Evolutionary conservation across 2,888 invertebrate genomes (phyloP), one percentile per base, ranked within the genome.

Genomic region (Ormia ochracea): DNA sequence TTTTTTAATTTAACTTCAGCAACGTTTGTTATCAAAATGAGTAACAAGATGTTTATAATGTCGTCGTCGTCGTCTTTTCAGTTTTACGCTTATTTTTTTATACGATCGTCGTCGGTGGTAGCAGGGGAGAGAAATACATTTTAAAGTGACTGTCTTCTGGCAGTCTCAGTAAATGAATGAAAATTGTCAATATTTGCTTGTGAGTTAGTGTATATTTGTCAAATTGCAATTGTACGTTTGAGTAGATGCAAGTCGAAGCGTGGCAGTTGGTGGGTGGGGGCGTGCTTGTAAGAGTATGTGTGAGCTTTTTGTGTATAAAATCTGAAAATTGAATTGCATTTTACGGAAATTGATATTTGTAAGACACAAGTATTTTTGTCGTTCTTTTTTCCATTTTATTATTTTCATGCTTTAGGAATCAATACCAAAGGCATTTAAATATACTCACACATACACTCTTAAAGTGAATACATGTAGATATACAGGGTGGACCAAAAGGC

Each of bases 281-380:
- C n/a, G n/a, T n/a, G n/a, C n/a, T n/a, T n/a, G n/a, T n/a, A n/a
- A n/a, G n/a, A n/a, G n/a, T n/a, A n/a, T n/a, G n/a, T n/a, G n/a
- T n/a, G n/a, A n/a, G n/a, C n/a, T n/a, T n/a, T 69, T 36, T 63
- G 69, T 58, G 48, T 61, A 36, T 41, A 69, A 76, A 80, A 73
- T 80, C 72, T 52, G 63, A 80, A 80, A 80, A 80, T 80, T 76
- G 80, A 80, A 80, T 80, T 80, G 80, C 76, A 80, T 80, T 80
- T 80, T 73, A 80, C 61, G 80, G 80, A 80, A 80, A 80, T 80
- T 80, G 80, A 80, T 80, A 80, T 80, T 80, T 80, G 80, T 80
- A 76, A 76, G 68, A 80, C 80, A 80, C 72, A 76, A 80, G 76
- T 80, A 73, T 48, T 66, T 70, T 38, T 31, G 10, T 21, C n/a